phyloP scores from a whole-genome alignment of 1,140 invertebrate genomes.

The Wasmannia auropunctata region DNA sequence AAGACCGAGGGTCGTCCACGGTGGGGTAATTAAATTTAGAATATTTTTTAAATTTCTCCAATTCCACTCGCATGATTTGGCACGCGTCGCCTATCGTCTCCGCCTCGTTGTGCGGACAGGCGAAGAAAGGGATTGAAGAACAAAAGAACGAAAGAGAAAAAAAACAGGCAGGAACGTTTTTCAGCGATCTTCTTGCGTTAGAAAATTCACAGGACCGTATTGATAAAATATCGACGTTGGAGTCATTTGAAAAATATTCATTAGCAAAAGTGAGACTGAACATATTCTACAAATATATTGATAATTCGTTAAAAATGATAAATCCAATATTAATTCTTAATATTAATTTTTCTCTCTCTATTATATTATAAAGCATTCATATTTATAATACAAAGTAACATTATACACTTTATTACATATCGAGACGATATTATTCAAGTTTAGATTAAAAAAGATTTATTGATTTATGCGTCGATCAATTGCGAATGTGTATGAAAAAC shows the following conservation, averaged over 20 bases:
- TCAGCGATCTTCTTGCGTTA: slow-evolving; percentile 42
- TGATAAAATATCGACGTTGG: background rate
- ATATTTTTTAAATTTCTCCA: slow-evolving; percentile 86
- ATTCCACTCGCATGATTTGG: slow-evolving; percentile 85
- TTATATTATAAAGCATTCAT: background rate
- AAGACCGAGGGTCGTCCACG: slow-evolving; percentile 75
- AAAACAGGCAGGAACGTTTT: slow-evolving; percentile 48
- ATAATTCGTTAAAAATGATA: background rate
- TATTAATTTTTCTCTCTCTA: background rate
- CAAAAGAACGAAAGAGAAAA: slow-evolving; percentile 13
- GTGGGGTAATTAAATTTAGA: slow-evolving; percentile 84
- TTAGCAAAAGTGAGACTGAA: background rate
- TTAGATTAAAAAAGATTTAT: slow-evolving; percentile 1
- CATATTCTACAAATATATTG: background rate
- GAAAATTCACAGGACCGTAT: slow-evolving; percentile 18
- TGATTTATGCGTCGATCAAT: background rate
- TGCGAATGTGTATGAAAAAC: slow-evolving; percentile 1
- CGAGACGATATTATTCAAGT: background rate
- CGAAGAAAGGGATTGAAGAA: slow-evolving; percentile 28
- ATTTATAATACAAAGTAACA: too few species aligned
- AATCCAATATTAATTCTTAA: background rate
- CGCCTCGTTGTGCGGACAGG: slow-evolving; percentile 1
- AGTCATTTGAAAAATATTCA: background rate
- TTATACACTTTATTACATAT: background rate
- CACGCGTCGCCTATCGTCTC: slow-evolving; percentile 69